phyloP scores from a whole-genome alignment of 2,888 invertebrate genomes.

The Leptopilina myrica region DNA sequence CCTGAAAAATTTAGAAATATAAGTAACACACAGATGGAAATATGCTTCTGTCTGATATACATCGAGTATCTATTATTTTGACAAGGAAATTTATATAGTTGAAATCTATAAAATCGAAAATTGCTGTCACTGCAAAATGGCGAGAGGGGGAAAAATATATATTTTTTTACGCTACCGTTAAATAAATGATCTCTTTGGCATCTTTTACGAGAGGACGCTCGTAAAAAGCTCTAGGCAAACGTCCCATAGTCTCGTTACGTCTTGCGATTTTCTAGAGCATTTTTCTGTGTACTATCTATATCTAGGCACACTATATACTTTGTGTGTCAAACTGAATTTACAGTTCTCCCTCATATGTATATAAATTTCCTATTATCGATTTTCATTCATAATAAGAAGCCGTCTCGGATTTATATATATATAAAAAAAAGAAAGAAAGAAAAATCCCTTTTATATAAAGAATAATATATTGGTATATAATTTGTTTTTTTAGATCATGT shows the following conservation, averaged over 20 bases:
- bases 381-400: slow-evolving; percentile 7
- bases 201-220: slow-evolving; percentile 18
- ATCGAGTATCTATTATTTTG: background rate
- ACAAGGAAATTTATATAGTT: slow-evolving; percentile 13
- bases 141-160: background rate
- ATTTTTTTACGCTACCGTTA: slow-evolving; percentile 8
- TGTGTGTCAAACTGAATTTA: slow-evolving; percentile 30
- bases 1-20: no score
- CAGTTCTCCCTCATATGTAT: background rate
- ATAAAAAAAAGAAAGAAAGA: background rate
- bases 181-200: slow-evolving; percentile 18
- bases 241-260: slow-evolving; percentile 18
- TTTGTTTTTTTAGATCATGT: slow-evolving; percentile 9
- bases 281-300: background rate
- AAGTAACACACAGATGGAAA: no score
- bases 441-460: background rate
- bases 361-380: background rate
- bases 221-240: slow-evolving; percentile 25
- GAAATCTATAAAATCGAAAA: slow-evolving; percentile 13
- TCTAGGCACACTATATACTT: no score
- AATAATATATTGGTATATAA: background rate
- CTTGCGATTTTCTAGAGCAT: slow-evolving; percentile 7
- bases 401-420: background rate
- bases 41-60: background rate
- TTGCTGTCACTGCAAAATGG: slow-evolving; percentile 5